Conservation (phyloP, 1,140 invertebrate genomes). For the Caenorhabditis latens region DNA sequence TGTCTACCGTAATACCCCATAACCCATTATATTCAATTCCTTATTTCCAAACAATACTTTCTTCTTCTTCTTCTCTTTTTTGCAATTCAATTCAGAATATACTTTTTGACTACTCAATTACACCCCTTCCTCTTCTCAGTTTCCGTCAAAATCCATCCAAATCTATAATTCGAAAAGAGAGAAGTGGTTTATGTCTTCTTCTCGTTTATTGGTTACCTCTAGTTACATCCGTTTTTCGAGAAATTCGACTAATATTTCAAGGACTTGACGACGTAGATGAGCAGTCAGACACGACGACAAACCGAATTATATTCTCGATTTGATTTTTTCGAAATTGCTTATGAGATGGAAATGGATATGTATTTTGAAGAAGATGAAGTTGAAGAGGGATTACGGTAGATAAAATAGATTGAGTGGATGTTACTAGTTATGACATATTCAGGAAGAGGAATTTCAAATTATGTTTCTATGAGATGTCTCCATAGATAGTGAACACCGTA, state of each 20-base stretch:
- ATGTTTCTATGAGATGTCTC: no score
- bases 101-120: constrained; percentile 37
- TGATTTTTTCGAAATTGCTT: background rate
- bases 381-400: background rate
- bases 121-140: constrained; percentile 1
- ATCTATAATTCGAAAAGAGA: constrained; percentile 34
- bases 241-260: constrained; percentile 46
- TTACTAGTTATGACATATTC: background rate
- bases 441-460: background rate
- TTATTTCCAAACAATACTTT: background rate
- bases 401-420: background rate
- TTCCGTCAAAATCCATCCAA: constrained; percentile 25
- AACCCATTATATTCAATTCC: no score
- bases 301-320: background rate
- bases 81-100: no score
- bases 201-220: constrained; percentile 7
- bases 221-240: background rate
- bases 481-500: no score
- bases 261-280: background rate
- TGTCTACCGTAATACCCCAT: no score
- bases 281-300: background rate
- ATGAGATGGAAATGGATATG: background rate
- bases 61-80: background rate
- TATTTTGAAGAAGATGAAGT: background rate
- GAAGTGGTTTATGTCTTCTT: background rate